phyloP scores from a whole-genome alignment of 1,140 invertebrate species.

The Delia radicum region DNA sequence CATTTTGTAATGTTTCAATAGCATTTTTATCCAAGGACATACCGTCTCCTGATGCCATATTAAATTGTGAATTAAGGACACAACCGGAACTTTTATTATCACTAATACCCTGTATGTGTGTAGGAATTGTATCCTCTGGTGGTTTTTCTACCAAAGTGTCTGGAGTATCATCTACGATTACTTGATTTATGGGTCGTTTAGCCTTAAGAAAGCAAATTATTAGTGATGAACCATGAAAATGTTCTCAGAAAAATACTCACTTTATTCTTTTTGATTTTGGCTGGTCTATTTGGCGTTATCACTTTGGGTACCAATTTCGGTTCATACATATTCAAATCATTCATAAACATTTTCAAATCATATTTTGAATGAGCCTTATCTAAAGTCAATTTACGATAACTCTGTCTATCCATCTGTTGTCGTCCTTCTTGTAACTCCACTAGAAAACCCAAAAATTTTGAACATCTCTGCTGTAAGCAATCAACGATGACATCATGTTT shows the following conservation, averaged over 20 bases:
- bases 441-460: slow-evolving; percentile 40
- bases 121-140: slow-evolving; percentile 1
- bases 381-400: slow-evolving; percentile 16
- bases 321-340: slow-evolving; percentile 45
- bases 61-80: background rate
- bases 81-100: background rate
- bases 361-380: slow-evolving; percentile 35
- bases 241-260: background rate
- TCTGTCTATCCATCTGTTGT: slow-evolving; percentile 36
- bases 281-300: too few species aligned
- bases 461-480: slow-evolving; percentile 42
- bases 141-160: slow-evolving; percentile 2
- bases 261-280: background rate
- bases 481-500: slow-evolving; percentile 45
- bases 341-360: slow-evolving; percentile 49
- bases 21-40: slow-evolving; percentile 31
- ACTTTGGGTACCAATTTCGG: slow-evolving; percentile 39
- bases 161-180: background rate
- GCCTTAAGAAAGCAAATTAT: background rate
- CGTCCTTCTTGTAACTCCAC: slow-evolving; percentile 47
- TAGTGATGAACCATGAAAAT: too few species aligned
- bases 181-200: background rate
- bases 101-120: background rate
- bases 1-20: slow-evolving; percentile 40
- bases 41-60: background rate